A percentile compares a stretch with the other conserved stretches of the same genome.
Evolutionary conservation across 2,797 vertebrate species (phyloP).

Genomic region (Lithobates sylvaticus): DNA sequence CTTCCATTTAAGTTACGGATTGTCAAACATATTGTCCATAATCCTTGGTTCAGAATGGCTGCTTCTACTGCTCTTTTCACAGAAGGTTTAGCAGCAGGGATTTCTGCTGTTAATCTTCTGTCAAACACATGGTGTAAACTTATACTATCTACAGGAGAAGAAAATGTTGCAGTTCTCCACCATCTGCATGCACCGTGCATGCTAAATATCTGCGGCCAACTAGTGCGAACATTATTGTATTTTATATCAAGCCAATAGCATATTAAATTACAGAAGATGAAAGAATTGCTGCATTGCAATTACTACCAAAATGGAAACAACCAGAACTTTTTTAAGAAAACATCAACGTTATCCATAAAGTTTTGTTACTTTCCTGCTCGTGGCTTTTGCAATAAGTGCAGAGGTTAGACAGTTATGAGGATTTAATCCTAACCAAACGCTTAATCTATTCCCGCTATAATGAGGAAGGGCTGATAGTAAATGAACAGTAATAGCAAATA

Average conservation of each 20-base stretch:
- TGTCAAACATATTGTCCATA: conserved; percentile 62
- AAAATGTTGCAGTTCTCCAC: conserved; percentile 37
- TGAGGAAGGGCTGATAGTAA: conserved; percentile 7
- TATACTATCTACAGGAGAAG: conserved; percentile 40
- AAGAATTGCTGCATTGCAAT: conserved; percentile 21
- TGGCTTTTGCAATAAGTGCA: not conserved
- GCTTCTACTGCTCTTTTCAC: conserved; percentile 60
- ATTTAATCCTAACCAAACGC: conserved; percentile 36
- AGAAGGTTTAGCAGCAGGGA: conserved; percentile 62
- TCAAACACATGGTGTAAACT: conserved; percentile 59
- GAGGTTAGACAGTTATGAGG: conserved; percentile 16
- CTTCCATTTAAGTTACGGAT: conserved; percentile 54
- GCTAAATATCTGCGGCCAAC: conserved; percentile 23
- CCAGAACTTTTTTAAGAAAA: conserved; percentile 5
- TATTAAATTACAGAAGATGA: conserved; percentile 15
- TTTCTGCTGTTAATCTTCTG: conserved; percentile 61
- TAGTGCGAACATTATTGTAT: conserved; percentile 12
- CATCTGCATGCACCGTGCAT: conserved; percentile 48
- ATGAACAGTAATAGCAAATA: conserved; percentile 26
- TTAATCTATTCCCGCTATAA: conserved; percentile 34
- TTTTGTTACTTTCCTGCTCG: conserved; percentile 10
- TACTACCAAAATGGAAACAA: not conserved
- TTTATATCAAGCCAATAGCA: not conserved
- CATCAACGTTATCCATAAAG: not conserved
- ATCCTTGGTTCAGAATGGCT: conserved; percentile 59